Evolutionary conservation across 2,113 vertebrate species (phyloP).

Genomic region (Chloroceryle aenea): DNA sequence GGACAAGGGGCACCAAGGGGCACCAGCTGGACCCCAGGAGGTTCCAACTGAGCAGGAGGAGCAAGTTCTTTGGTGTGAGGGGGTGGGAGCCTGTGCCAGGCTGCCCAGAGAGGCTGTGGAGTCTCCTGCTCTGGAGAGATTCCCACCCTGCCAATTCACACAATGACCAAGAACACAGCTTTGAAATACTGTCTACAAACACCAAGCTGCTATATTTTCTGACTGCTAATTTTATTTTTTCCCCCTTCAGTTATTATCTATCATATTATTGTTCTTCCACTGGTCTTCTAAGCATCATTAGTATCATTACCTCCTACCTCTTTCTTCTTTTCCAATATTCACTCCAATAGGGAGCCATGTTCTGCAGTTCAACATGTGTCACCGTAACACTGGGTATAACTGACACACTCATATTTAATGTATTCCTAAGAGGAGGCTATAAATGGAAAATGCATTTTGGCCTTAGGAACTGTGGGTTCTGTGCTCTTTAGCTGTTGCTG

Average conservation of each 20-base stretch:
- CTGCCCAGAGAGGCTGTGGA: not conserved
- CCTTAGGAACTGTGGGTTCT: not conserved
- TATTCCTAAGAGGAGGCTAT: not conserved
- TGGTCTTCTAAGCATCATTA: not conserved
- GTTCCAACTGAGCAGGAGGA: not conserved
- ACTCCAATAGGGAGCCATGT: not conserved
- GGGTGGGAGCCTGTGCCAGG: not conserved
- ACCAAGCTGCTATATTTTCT: not conserved
- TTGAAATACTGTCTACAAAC: not conserved
- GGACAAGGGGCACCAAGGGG: not conserved
- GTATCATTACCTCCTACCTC: not conserved
- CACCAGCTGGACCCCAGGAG: not conserved
- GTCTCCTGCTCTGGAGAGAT: not conserved
- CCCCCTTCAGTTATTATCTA: not conserved
- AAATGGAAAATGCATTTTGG: slow-evolving; percentile 18
- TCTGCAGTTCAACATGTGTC: not conserved
- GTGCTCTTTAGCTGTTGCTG: not conserved
- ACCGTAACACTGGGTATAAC: not conserved
- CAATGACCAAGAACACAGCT: not conserved
- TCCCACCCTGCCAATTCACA: not conserved
- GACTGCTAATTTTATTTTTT: not conserved
- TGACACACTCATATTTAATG: not conserved
- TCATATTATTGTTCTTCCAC: not conserved
- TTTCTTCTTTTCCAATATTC: not conserved
- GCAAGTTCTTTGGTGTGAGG: not conserved